Evolutionary conservation across 2,888 invertebrate genomes (phyloP), one percentile per base, ranked within the genome.

Genomic region (Leptinotarsa rubiginosa): DNA sequence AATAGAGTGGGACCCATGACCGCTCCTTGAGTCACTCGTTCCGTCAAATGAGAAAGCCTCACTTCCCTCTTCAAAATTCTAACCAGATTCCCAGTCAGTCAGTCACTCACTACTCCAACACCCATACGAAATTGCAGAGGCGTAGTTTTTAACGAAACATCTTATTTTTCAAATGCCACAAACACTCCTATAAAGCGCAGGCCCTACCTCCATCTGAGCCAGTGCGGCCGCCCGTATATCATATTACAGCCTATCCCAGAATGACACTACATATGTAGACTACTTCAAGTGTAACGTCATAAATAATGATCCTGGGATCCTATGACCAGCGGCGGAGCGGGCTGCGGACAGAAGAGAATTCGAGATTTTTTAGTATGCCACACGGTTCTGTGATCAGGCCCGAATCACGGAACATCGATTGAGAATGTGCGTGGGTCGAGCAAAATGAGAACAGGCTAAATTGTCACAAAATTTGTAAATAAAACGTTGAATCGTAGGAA

Each of bases 241-340:
- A 83, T 83, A 83, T 83, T 83, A 80, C 82, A 65, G 80, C 82
- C 82, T 81, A 81, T 81, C 82, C 83, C 83, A 82, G 80, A 82
- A 83, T 80, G 82, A 82, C 82, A 83, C 75, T 80, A 81, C 80
- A 82, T 77, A 82, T 81, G 81, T 81, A 81, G 81, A 80, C 78
- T 81, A 80, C 79, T 77, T 78, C 78, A 77, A 78, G 75, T 77
- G 79, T 76, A 79, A 80, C 78, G 77, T 80, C 79, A 78, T 83
- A 80, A 83, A 83, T 82, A 81, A 80, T 78, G 77, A 78, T 81
- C 80, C 76, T 71, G 64, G 77, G 80, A 81, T 79, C 79, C 75
- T 72, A 73, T 52, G 73, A 70, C 18, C 75, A 75, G 75, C 65
- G 73, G 70, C 75, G 73, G 64, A 31, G 20, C 59, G 15, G 4